Percentiles rank a stretch among this genome's conserved stretches.
These are phyloP conservation scores for Ammospiza nelsoni DNA, from an alignment of 2,113 vertebrate species.

Conservation along the genomic window DNA sequence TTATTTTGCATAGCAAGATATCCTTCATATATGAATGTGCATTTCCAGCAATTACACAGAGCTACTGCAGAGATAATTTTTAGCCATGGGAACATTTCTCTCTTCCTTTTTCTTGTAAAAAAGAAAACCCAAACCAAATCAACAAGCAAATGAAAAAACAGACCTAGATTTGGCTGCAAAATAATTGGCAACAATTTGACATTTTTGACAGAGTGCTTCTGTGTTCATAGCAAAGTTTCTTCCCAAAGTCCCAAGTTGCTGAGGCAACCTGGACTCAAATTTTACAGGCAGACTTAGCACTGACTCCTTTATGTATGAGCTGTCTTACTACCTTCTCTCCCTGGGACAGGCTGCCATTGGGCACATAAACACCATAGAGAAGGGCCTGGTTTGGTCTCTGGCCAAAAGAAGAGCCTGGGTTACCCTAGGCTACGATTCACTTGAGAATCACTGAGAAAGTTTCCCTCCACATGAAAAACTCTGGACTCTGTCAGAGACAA, in stretches of 20 bases:
- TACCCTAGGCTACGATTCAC: neutral
- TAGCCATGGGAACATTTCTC: neutral
- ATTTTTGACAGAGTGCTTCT: neutral
- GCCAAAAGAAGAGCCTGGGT: neutral
- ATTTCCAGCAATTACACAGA: slow-evolving; percentile 8
- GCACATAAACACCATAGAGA: neutral
- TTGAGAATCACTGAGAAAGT: neutral
- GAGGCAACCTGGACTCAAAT: neutral
- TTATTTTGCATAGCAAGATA: neutral
- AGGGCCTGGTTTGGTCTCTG: neutral
- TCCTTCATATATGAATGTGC: neutral
- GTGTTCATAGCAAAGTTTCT: neutral
- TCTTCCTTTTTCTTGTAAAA: neutral
- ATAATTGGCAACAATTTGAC: neutral
- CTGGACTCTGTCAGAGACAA: neutral
- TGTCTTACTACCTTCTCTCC: neutral
- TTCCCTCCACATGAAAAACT: neutral
- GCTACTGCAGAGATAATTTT: slow-evolving; percentile 9
- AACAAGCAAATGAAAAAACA: neutral
- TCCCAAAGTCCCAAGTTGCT: neutral
- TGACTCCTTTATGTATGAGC: neutral
- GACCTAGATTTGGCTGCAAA: neutral
- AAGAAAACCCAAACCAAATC: neutral
- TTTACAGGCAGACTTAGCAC: neutral
- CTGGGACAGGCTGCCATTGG: neutral